These are phyloP conservation scores for Stenurella melanura DNA, from an alignment of 2,888 invertebrate species.

Conservation along the genomic window DNA sequence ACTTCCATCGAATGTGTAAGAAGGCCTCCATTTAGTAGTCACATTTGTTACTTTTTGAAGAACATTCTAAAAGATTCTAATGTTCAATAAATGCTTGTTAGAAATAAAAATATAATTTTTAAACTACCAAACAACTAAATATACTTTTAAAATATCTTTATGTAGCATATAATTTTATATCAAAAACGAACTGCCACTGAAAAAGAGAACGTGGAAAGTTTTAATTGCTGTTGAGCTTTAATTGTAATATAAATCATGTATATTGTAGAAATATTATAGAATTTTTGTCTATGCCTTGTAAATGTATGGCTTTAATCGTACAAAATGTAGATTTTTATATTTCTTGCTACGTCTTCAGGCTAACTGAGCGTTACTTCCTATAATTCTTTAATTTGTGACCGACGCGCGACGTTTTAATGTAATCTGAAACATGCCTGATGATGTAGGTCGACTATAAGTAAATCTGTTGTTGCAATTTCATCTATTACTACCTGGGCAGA, in stretches of 20 bases:
- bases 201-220: slow-evolving; percentile 59
- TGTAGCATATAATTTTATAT: slow-evolving; percentile 58
- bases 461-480: slow-evolving; percentile 8
- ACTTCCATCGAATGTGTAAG: no score
- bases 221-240: slow-evolving; percentile 71
- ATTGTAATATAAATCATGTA: slow-evolving; percentile 68
- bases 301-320: slow-evolving; percentile 61
- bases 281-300: slow-evolving; percentile 58
- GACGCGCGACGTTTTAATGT: slow-evolving; percentile 4
- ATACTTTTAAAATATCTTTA: slow-evolving; percentile 27
- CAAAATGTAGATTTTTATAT: slow-evolving; percentile 56
- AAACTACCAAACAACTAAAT: slow-evolving; percentile 3
- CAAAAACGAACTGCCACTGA: slow-evolving; percentile 68
- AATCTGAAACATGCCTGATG: slow-evolving; percentile 36
- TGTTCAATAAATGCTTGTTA: no score
- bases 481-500: slow-evolving; percentile 13
- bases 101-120: no score
- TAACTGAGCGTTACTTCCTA: slow-evolving; percentile 30
- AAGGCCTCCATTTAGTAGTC: no score
- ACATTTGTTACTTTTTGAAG: no score
- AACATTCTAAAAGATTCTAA: no score
- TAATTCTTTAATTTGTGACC: neutral
- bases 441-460: slow-evolving; percentile 10
- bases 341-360: slow-evolving; percentile 39
- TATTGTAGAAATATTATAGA: slow-evolving; percentile 57